Base-by-base conservation (phyloP, 2,888 invertebrate genomes). In the Embidobia sp. region DNA sequence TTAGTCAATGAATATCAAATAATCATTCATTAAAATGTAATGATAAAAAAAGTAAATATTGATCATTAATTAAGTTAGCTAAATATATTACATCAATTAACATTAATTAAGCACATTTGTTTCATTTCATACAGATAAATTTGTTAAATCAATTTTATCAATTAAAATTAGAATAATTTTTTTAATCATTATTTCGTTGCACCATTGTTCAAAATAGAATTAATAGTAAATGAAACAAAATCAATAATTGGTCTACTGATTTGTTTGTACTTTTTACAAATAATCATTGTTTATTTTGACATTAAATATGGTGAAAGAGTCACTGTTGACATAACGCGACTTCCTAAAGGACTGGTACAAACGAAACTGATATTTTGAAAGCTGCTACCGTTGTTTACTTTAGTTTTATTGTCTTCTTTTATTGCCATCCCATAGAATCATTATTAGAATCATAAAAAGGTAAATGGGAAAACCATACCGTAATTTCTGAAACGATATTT, bases 361-460 rank as follows among this genome's bases (percentile, higher is more conserved):
- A 69, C 35, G 69, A 49, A 63, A 75, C 55, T 69, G 75, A 69
- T 69, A 75, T 67, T 67, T 67, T 57, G 69, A 69, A 48, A 63
- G 57, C 49, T 3, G 42, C 63, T 70, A 59, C 63, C n/a, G 69
- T 63, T 75, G 67, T 76, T 76, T 76, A 70, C 69, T 64, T 75
- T 63, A 49, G 63, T 57, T 75, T 69, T 63, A 75, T 69, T 69
- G 63, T 75, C 63, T 69, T 57, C 63, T 63, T 69, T 75, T 75
- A 69, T 75, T 75, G 53, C 40, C 63, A 48, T 42, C 48, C 69
- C 63, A 75, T 75, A 69, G 49, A 69, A 69, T 75, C 75, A 64
- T 75, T 75, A 75, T 75, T 63, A 69, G 61, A 61, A 55, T 69
- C 63, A 35, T 75, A 75, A 67, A 75, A 61, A 55, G 53, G 51